Percentiles rank a stretch among this genome's conserved stretches.
Evolutionary conservation across 2,113 vertebrate genomes (phyloP).

Genomic region (Bombycilla garrulus): DNA sequence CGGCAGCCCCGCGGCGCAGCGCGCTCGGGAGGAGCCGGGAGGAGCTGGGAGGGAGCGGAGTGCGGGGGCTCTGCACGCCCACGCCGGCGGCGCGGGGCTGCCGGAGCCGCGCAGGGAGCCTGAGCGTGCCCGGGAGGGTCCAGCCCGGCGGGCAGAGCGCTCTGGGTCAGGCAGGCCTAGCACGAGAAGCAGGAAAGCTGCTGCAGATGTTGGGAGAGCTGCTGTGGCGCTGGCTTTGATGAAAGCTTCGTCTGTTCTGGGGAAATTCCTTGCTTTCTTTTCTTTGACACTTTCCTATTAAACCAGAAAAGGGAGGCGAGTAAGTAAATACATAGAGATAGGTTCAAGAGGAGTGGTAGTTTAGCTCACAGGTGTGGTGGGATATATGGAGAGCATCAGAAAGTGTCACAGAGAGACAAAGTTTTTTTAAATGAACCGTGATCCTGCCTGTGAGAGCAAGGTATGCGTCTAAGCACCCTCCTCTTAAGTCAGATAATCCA

Average conservation of each 20-base stretch:
- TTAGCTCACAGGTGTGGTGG: neutral
- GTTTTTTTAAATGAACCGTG: neutral
- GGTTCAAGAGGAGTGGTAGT: neutral
- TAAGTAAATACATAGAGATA: neutral
- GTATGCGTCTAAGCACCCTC: neutral
- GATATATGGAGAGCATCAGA: neutral
- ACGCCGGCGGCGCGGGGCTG: neutral
- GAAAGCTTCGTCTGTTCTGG: neutral
- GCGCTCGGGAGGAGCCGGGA: neutral
- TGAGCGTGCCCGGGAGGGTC: fast-evolving
- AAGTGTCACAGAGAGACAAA: neutral
- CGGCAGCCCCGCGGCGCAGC: neutral
- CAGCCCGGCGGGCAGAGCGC: fast-evolving
- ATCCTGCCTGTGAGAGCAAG: neutral
- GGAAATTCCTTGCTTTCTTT: neutral
- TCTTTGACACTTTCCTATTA: neutral
- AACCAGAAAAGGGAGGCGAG: neutral
- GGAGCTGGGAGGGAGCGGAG: neutral
- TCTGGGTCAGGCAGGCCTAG: neutral
- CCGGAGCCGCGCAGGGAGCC: fast-evolving
- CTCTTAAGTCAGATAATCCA: neutral
- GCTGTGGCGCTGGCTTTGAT: neutral
- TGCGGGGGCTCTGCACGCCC: neutral
- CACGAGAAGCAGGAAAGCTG: neutral
- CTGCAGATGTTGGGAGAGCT: neutral